These are phyloP conservation scores for Bergia puertoricense DNA, from an alignment of 92 coral and sea anemone genomes.

Conservation along the genomic window DNA sequence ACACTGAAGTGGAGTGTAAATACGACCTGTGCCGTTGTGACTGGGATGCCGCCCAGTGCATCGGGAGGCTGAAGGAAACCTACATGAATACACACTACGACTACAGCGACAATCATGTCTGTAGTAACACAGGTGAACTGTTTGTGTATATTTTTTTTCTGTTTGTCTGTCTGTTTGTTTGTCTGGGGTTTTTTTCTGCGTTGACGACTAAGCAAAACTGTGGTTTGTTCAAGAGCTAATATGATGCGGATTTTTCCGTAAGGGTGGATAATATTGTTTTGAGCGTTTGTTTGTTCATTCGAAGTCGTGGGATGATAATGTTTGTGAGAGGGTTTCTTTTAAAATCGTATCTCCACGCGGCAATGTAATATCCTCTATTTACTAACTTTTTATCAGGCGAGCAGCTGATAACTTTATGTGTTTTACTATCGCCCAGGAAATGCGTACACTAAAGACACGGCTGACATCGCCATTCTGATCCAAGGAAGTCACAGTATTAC, in stretches of 20 bases:
- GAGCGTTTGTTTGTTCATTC: too few relatives aligned
- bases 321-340: too few relatives aligned
- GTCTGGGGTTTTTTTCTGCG: too few relatives aligned
- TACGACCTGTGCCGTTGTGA: background rate
- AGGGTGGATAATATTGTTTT: too few relatives aligned
- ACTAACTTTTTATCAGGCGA: background rate
- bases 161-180: too few relatives aligned
- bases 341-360: too few relatives aligned
- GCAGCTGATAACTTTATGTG: background rate
- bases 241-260: too few relatives aligned
- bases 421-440: background rate
- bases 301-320: too few relatives aligned
- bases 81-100: background rate
- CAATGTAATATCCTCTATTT: background rate
- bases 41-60: background rate
- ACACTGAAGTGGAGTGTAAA: background rate
- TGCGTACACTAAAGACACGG: background rate
- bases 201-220: too few relatives aligned
- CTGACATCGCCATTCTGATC: background rate
- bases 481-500: background rate
- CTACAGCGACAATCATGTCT: background rate
- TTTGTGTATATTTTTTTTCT: too few relatives aligned
- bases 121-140: background rate
- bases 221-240: too few relatives aligned
- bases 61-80: background rate